Evolutionary conservation across 2,888 invertebrate genomes (phyloP), one percentile per base, ranked within the genome.

Genomic region (Tipula confusa): DNA sequence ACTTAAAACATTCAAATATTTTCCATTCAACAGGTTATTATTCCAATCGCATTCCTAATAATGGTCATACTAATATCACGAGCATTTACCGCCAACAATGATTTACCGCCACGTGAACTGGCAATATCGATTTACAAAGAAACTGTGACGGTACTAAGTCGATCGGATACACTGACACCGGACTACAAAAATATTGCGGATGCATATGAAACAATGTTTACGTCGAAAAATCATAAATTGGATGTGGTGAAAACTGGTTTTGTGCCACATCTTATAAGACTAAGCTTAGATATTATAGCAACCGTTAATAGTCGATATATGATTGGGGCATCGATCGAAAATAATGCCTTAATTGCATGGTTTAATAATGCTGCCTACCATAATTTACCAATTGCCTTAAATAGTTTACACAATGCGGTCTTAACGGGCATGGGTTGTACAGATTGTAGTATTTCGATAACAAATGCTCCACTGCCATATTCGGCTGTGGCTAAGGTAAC

Each of bases 321-420:
- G 84, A 91, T 91, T 0, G 93, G 93, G 0, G 93, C 93, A 0
- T 91, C 92, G 0, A 86, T 89, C 3, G 88, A 88, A 0, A 84
- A 86, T 11, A 85, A 86, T 0, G 86, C 88, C 0, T 91, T 93
- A 0, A 93, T 90, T 0, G 94, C 93, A 0, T 93, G 94, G 92
- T 94, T 95, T 88, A 96, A 96, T 87, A 95, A 95, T 87, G 94
- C 95, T 86, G 94, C 95, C 0, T 93, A 92, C 86, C 96, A 96
- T 87, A 92, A 93, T 81, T 92, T 94, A 0, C 93, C 94, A 0
- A 90, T 93, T 0, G 91, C 95, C 0, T 88, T 96, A 3, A 92
- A 92, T 82, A 88, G 93, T 11, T 89, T 93, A 0, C 92, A 95
- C 86, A 91, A 92, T 84, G 92, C 94, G 0, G 87, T 95, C 38